These are phyloP conservation scores for Hemiscyllium ocellatum DNA, from an alignment of 2,113 vertebrate genomes.

Conservation along the genomic window DNA sequence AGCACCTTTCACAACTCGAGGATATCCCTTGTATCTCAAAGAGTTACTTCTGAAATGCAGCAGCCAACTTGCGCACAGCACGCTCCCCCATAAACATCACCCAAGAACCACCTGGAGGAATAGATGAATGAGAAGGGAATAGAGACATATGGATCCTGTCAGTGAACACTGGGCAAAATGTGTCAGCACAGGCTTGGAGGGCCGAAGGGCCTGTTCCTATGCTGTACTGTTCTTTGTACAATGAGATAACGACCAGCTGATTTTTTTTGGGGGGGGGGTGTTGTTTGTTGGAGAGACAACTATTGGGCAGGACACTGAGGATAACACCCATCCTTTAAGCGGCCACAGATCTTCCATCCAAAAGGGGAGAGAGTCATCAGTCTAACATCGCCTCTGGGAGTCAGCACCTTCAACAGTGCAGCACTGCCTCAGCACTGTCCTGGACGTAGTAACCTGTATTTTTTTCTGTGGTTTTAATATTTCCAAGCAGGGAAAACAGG, in stretches of 20 bases:
- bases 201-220: no score
- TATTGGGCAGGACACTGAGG: not conserved
- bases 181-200: no score
- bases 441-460: not conserved
- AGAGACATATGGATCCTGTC: no score
- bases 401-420: not conserved
- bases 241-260: not conserved
- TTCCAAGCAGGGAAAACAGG: not conserved
- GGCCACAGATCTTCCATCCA: not conserved
- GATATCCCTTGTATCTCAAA: not conserved
- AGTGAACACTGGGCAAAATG: no score
- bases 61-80: not conserved
- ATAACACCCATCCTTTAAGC: not conserved
- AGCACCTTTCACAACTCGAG: not conserved
- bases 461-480: not conserved
- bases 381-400: not conserved
- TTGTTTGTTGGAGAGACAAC: not conserved
- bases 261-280: no score
- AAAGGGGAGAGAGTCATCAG: no score
- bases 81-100: not conserved
- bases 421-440: not conserved
- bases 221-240: no score
- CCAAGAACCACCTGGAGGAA: no score
- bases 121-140: no score
- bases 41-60: not conserved